Evolutionary conservation across 2,113 vertebrate genomes (phyloP), one percentile per base, ranked within the genome.

Genomic region (Thermophis baileyi): DNA sequence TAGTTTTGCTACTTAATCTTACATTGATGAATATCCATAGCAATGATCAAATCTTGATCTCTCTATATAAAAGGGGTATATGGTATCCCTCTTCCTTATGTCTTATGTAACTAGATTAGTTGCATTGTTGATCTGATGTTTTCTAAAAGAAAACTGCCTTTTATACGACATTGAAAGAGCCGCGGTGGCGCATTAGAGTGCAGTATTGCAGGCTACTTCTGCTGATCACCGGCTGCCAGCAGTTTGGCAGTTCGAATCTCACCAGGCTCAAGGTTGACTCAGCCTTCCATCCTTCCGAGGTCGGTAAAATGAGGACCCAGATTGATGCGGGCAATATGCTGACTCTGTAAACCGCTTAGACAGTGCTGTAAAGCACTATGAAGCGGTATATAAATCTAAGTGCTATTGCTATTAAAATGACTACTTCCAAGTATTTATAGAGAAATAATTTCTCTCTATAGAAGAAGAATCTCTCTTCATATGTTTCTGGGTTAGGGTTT

Each of bases 131-230:
- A 55, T 49, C 16, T 94, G 55, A 60, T 14, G 85, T 94, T 87
- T 27, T 93, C 54, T 93, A 30, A 69, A 92, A 63, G 87, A 93
- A 90, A 95, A 89, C 93, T 9, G 30, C 4, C 46, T 55, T 35
- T 88, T 90, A 49, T 20, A 11, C 14, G 47, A 46, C 47, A 7
- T 63, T n/a, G n/a, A n/a, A n/a, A n/a, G n/a, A n/a, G n/a, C n/a
- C n/a, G n/a, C n/a, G n/a, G n/a, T n/a, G n/a, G n/a, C n/a, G n/a
- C n/a, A n/a, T n/a, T n/a, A n/a, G n/a, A n/a, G n/a, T n/a, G n/a
- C n/a, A n/a, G n/a, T n/a, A n/a, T n/a, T n/a, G n/a, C n/a, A n/a
- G n/a, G n/a, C n/a, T n/a, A n/a, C n/a, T n/a, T n/a, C n/a, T n/a
- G n/a, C n/a, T n/a, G n/a, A n/a, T n/a, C n/a, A n/a, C n/a, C n/a